Conservation (phyloP, 2,888 invertebrate genomes). For the Nephrotoma flavescens region DNA sequence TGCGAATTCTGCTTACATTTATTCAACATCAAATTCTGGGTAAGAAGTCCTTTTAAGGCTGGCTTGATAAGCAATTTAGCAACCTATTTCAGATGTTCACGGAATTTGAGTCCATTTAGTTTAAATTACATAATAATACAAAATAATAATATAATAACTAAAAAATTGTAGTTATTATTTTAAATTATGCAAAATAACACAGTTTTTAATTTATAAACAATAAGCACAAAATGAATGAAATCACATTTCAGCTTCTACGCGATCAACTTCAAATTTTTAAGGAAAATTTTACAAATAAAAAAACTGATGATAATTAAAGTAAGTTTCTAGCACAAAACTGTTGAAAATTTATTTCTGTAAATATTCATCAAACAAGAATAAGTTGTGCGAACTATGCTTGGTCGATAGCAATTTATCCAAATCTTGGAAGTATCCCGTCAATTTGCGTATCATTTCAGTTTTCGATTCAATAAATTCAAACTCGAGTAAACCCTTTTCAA, state of each 20-base stretch:
- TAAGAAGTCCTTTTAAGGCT: no score
- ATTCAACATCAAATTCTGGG: no score
- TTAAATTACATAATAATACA: not conserved
- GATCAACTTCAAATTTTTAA: not conserved
- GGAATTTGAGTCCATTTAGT: no score
- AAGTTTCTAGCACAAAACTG: conserved; percentile 14
- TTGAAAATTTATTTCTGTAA: conserved; percentile 20
- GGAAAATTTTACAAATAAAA: not conserved
- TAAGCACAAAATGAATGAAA: not conserved
- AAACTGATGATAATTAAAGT: not conserved
- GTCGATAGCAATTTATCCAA: conserved; percentile 46
- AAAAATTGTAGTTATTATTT: not conserved
- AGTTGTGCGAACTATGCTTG: conserved; percentile 45
- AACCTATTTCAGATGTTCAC: no score
- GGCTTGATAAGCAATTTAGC: no score
- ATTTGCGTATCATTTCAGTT: conserved; percentile 45
- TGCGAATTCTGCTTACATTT: no score
- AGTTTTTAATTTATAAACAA: not conserved
- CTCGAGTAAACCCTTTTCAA: conserved; percentile 53
- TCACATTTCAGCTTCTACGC: not conserved
- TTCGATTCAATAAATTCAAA: conserved; percentile 57
- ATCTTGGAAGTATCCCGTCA: conserved; percentile 61
- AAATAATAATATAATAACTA: not conserved
- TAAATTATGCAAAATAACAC: not conserved
- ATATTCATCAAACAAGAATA: conserved; percentile 62